Evolutionary conservation across 2,888 invertebrate genomes (phyloP).

Genomic region (Hybos culiciformis): DNA sequence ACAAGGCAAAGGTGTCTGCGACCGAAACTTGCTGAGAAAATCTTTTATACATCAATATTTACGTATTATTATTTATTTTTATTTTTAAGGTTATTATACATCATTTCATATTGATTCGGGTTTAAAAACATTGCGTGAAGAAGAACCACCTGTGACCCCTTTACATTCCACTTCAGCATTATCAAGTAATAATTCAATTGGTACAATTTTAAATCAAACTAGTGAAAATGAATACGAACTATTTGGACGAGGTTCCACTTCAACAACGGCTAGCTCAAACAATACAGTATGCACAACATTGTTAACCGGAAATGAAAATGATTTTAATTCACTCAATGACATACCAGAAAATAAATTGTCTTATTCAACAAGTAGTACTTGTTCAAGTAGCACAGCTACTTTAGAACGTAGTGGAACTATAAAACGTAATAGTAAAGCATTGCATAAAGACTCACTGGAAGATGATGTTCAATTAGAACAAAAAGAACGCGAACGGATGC

Average conservation of each 20-base stretch:
- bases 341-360: background rate
- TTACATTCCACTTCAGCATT: conserved; percentile 56
- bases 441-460: background rate
- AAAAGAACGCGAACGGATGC: conserved; percentile 15
- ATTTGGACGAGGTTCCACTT: conserved; percentile 83
- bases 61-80: too few species aligned
- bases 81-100: too few species aligned
- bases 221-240: conserved; percentile 83
- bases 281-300: conserved; percentile 79
- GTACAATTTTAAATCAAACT: conserved; percentile 55
- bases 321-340: background rate
- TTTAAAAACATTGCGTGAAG: conserved; percentile 69
- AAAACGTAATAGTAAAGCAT: conserved; percentile 25
- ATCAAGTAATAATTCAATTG: conserved; percentile 47
- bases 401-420: conserved; percentile 36
- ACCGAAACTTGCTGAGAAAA: too few species aligned
- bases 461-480: conserved; percentile 29
- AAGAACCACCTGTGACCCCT: conserved; percentile 58
- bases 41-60: too few species aligned
- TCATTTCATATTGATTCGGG: conserved; percentile 96
- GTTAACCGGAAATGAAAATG: conserved; percentile 33
- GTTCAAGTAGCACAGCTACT: conserved; percentile 35
- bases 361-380: conserved; percentile 30
- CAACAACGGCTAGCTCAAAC: conserved; percentile 80
- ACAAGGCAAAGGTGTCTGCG: too few species aligned